A percentile compares a stretch with the other conserved stretches of the same genome.
phyloP scores from a whole-genome alignment of 2,113 vertebrate species.

The Cyanoramphus novaezelandiae region DNA sequence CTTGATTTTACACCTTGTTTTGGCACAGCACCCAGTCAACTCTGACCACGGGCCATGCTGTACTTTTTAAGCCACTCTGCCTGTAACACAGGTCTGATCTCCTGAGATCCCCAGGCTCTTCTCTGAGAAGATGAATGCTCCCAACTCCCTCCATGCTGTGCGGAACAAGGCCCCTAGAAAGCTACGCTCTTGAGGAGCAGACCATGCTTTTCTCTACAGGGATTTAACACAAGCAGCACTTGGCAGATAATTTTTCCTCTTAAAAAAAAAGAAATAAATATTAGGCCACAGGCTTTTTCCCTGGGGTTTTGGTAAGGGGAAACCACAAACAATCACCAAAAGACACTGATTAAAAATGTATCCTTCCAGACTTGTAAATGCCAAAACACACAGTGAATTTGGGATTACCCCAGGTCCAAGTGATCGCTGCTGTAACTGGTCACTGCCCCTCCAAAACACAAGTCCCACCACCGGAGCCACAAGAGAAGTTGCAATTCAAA shows the following conservation, averaged over 20 bases:
- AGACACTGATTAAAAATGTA: slow-evolving; percentile 26
- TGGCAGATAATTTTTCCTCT: slow-evolving; percentile 1
- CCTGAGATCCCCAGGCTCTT: not conserved
- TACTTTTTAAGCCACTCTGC: not conserved
- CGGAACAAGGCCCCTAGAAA: slow-evolving; percentile 15
- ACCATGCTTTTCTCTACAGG: not conserved
- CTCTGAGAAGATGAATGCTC: not conserved
- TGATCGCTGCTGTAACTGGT: not conserved
- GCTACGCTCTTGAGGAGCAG: not conserved
- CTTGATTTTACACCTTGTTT: not conserved
- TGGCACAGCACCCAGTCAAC: not conserved
- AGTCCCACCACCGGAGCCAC: not conserved
- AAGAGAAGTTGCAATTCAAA: not conserved
- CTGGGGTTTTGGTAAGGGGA: not conserved
- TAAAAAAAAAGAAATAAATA: not conserved
- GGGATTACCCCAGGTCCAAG: not conserved
- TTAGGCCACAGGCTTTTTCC: not conserved
- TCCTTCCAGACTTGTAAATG: not conserved
- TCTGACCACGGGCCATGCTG: not conserved
- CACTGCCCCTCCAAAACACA: not conserved
- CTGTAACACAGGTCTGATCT: not conserved
- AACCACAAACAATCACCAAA: slow-evolving; percentile 47
- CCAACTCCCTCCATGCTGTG: not conserved
- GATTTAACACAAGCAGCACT: not conserved
- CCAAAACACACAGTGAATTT: not conserved